Conservation (phyloP, 2,888 invertebrate genomes). For the Hypselothyrea guttata region DNA sequence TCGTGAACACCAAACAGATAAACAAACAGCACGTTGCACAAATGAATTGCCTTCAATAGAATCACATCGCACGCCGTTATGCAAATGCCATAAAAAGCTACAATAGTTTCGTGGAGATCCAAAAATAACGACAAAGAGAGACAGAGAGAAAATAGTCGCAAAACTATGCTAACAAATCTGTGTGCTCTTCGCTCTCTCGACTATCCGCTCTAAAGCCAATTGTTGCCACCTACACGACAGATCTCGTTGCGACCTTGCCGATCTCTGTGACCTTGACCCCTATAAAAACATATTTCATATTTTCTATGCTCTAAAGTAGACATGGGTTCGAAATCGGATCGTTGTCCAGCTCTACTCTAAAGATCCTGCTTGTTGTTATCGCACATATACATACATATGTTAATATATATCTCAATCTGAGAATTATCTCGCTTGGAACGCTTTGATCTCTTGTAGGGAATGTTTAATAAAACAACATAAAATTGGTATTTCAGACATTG, state of each 20-base stretch:
- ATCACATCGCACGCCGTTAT: slow-evolving; percentile 45
- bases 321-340: too few species aligned
- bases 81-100: slow-evolving; percentile 38
- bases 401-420: slow-evolving; percentile 10
- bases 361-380: too few species aligned
- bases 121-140: slow-evolving; percentile 53
- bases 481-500: slow-evolving; percentile 51
- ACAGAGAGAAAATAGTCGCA: slow-evolving; percentile 49
- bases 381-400: slow-evolving; percentile 33
- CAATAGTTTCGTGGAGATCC: slow-evolving; percentile 28
- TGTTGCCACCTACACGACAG: slow-evolving; percentile 27
- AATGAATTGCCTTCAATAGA: slow-evolving; percentile 18
- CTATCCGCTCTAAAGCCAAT: slow-evolving; percentile 33
- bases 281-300: too few species aligned
- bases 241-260: slow-evolving; percentile 25
- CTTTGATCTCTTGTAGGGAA: too few species aligned
- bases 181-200: not conserved
- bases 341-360: slow-evolving; percentile 21
- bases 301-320: too few species aligned
- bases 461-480: slow-evolving; percentile 70
- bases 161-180: slow-evolving; percentile 60
- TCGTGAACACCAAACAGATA: slow-evolving; percentile 50
- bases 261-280: too few species aligned
- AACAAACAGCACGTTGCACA: slow-evolving; percentile 20
- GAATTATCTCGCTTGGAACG: too few species aligned